phyloP scores from a whole-genome alignment of 2,113 vertebrate genomes.

The Sialia sialis region DNA sequence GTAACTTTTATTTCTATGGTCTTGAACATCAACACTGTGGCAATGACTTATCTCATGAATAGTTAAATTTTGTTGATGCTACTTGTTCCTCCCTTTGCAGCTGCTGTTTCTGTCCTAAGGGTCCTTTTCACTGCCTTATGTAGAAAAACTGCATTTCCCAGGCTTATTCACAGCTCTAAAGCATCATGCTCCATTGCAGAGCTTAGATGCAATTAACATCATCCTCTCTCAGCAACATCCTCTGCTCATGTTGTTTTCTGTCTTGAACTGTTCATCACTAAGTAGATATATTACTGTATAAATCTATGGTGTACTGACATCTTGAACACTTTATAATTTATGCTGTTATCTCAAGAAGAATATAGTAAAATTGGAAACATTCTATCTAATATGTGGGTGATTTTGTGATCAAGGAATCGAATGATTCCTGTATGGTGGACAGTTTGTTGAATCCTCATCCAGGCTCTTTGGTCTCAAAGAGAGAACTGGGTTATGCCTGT shows the following conservation, averaged over 20 bases:
- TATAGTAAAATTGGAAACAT: not conserved
- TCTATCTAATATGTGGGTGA: not conserved
- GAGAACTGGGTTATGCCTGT: not conserved
- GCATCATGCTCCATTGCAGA: slow-evolving; percentile 32
- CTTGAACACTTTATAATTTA: not conserved
- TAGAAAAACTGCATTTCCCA: slow-evolving; percentile 11
- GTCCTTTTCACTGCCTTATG: slow-evolving; percentile 13
- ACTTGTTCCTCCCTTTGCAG: slow-evolving; percentile 24
- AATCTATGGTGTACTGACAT: not conserved
- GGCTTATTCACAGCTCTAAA: slow-evolving; percentile 30
- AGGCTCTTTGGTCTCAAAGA: not conserved
- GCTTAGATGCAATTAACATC: slow-evolving; percentile 36
- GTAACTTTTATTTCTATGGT: not conserved
- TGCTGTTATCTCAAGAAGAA: not conserved
- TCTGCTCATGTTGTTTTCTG: not conserved
- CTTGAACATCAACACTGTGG: not conserved
- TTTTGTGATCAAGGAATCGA: not conserved
- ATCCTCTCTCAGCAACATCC: slow-evolving; percentile 14
- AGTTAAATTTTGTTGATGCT: not conserved
- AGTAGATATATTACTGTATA: not conserved
- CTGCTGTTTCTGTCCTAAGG: slow-evolving; percentile 19
- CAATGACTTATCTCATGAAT: not conserved
- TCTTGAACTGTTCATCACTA: not conserved
- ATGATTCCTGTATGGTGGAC: not conserved
- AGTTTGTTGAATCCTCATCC: not conserved